Base-by-base conservation (phyloP, 2,888 invertebrate genomes). In the Octodonta nipae region DNA sequence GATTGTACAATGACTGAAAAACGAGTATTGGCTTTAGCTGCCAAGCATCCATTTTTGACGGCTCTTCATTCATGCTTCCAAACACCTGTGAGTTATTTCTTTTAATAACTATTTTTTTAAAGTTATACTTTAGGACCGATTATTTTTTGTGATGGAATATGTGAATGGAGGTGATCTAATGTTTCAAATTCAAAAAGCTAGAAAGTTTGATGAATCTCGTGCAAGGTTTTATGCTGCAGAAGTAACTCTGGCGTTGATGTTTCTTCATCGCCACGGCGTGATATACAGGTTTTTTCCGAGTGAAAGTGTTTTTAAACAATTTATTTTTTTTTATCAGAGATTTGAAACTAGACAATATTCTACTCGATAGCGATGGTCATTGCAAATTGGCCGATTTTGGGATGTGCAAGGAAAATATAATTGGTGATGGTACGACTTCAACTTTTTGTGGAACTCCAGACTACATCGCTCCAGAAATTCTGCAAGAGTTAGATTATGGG, bases 131-230 rank as follows among this genome's bases (percentile, higher is more conserved):
- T n/a, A n/a, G n/a, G n/a, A n/a, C 13, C 47, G 61, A 7, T 71
- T 98, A 45, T 96, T 95, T 73, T 96, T 98, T 67, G 93, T 96
- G 44, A 98, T 98, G 96, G 96, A 96, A 67, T 96, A 95, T 65
- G 95, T 98, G 32, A 91, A 95, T 65, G 98, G 96, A 46, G 96
- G 95, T 49, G 95, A 89, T 68, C 71, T 95, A 51, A 95, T 95
- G 93, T 95, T 95, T 70, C 96, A 98, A 77, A 98, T 98, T 50
- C 96, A 98, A 67, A 76, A 89, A 55, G 91, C 95, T 40, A 73
- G 95, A 41, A 95, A 95, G 67, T 98, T 98, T 66, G 95, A 96
- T 63, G 95, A 96, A 64, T 79, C 86, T 1, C 69, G 87, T 2
- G 95, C 95, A 11, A 75, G 87, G 58, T 92, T 98, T 67, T 98